Conservation (phyloP, 2,888 invertebrate genomes). For the Leptinotarsa juncta region DNA sequence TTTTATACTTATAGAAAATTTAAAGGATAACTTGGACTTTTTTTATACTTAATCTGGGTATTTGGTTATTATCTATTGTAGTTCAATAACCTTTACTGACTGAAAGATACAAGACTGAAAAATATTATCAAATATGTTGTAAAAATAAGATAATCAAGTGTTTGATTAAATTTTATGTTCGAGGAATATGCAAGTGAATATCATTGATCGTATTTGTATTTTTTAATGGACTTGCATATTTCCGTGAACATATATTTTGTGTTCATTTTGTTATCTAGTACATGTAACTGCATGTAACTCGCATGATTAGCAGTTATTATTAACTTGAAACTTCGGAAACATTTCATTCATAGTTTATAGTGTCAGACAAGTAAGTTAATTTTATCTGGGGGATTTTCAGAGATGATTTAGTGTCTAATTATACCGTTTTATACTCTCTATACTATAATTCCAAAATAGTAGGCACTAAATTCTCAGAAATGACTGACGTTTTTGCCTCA, state of each 20-base stretch:
- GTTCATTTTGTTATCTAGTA: conserved; percentile 17
- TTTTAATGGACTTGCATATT: background rate
- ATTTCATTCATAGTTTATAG: background rate
- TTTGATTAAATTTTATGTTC: background rate
- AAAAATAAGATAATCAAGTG: conserved; percentile 28
- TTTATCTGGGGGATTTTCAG: background rate
- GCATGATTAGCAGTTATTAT: conserved; percentile 23
- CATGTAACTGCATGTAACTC: conserved; percentile 28
- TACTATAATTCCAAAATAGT: no score
- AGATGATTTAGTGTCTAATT: background rate
- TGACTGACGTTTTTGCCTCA: no score
- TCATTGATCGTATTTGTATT: background rate
- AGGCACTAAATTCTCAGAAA: no score
- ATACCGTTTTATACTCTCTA: background rate
- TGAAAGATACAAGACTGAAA: conserved; percentile 30
- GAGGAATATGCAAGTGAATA: background rate
- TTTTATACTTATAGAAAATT: no score
- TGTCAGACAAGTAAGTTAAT: background rate
- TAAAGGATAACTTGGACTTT: no score
- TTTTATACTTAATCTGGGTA: no score
- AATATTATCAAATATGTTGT: conserved; percentile 45
- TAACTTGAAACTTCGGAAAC: conserved; percentile 3
- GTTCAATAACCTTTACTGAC: background rate
- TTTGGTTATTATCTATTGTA: no score
- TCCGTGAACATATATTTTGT: background rate